Evolutionary conservation across 1,140 invertebrate species (phyloP), one percentile per base, ranked within the genome.

Genomic region (Leptopilina boulardi): DNA sequence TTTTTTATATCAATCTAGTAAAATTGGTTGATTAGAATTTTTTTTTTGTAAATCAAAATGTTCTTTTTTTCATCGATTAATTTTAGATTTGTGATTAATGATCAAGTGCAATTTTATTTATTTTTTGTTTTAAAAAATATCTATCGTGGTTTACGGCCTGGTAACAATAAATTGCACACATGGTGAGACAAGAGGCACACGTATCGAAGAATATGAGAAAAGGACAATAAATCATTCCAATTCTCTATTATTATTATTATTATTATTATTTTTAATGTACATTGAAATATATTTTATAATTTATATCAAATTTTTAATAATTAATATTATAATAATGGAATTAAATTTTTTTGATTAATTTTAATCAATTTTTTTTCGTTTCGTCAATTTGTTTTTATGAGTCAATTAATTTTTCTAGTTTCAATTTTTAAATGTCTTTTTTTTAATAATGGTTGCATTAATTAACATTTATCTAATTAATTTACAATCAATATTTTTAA

Each of bases 181-280:
- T 66, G 56, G 56, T 66, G 56, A 66, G 56, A 66, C 47, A n/a
- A 66, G 56, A 66, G 56, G 56, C 56, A 66, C 56, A 66, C 56
- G 56, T 66, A 66, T 66, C 56, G 56, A 66, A 66, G 56, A 23
- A 66, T 66, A 66, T 2, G 23, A 66, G 56, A 66, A 66, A 13
- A 66, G 56, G 56, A 66, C 19, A 66, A 66, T 15, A 15, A 66
- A 10, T 15, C 15, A 5, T 30, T 66, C 56, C 23, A 66, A 66
- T 66, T 66, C 56, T 66, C 56, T 10, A 11, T 59, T n/a, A n/a
- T n/a, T n/a, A n/a, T n/a, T n/a, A n/a, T n/a, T n/a, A n/a, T n/a
- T n/a, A n/a, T n/a, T n/a, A n/a, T n/a, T n/a, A n/a, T n/a, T n/a
- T 59, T 66, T 21, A 66, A 30, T 30, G 11, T 56, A 66, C 47